These are phyloP conservation scores for Tenualosa thibaudeaui DNA, from an alignment of 2,797 vertebrate genomes.

Conservation along the genomic window DNA sequence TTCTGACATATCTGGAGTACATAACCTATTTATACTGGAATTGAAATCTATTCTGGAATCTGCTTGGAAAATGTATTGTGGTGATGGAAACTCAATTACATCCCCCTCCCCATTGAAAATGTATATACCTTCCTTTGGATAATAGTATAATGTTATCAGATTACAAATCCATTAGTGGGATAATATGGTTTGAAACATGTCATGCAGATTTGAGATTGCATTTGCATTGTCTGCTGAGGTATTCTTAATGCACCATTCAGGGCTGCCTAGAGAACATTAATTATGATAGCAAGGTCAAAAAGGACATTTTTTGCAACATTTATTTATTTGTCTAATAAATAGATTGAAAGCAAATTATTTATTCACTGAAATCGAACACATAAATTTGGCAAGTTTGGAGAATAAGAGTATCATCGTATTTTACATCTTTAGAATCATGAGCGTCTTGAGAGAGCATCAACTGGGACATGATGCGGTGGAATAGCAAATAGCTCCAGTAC, in stretches of 20 bases:
- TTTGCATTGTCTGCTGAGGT: neutral
- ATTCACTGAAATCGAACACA: neutral
- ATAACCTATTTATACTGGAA: neutral
- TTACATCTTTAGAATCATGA: neutral
- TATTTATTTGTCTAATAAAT: conserved; percentile 2
- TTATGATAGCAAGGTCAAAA: conserved; percentile 16
- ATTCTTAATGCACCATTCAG: neutral
- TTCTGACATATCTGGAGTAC: neutral
- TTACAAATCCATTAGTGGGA: conserved; percentile 10
- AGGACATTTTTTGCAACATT: conserved; percentile 5
- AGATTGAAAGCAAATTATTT: conserved; percentile 4
- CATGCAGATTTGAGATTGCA: conserved; percentile 6
- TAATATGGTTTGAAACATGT: conserved; percentile 7
- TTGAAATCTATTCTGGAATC: neutral
- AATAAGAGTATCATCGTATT: neutral
- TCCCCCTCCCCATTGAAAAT: neutral
- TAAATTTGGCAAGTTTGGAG: neutral
- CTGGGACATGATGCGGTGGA: conserved; percentile 28
- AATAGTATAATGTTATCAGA: conserved; percentile 20
- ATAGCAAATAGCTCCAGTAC: neutral
- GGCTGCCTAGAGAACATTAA: neutral
- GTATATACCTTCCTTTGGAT: conserved; percentile 18
- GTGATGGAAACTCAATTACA: neutral
- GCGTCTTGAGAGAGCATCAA: conserved; percentile 11
- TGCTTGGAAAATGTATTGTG: neutral